These are phyloP conservation scores for Synanceia verrucosa DNA, from an alignment of 2,797 vertebrate genomes.

Conservation along the genomic window DNA sequence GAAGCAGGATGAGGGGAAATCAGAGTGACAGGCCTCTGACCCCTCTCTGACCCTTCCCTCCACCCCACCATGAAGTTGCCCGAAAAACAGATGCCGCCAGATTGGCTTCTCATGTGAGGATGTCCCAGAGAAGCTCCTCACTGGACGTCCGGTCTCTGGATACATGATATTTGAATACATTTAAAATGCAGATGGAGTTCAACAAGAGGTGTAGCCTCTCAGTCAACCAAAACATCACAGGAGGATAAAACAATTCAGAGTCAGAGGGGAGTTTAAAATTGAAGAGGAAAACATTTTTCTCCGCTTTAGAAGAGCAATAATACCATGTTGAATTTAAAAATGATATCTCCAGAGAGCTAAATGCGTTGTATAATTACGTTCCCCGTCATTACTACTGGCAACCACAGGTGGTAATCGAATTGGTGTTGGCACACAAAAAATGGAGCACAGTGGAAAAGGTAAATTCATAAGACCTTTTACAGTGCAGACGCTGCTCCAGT, in stretches of 20 bases:
- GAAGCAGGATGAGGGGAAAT: slow-evolving; percentile 39
- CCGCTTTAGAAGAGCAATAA: slow-evolving; percentile 29
- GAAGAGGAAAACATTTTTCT: slow-evolving; percentile 29
- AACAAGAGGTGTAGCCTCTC: slow-evolving; percentile 10
- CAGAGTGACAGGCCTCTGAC: slow-evolving; percentile 53
- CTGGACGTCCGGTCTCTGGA: slow-evolving; percentile 1
- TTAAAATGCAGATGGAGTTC: slow-evolving; percentile 27
- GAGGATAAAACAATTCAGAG: slow-evolving; percentile 9
- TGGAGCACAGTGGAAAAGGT: slow-evolving; percentile 64
- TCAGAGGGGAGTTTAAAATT: slow-evolving; percentile 25
- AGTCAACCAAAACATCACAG: slow-evolving; percentile 32
- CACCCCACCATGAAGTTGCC: slow-evolving; percentile 11
- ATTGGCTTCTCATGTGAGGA: slow-evolving; percentile 21
- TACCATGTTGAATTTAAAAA: slow-evolving; percentile 37
- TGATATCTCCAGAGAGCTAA: slow-evolving; percentile 37
- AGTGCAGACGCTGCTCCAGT: slow-evolving; percentile 59
- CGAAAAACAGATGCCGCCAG: slow-evolving; percentile 60
- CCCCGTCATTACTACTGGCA: slow-evolving; percentile 71
- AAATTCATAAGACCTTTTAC: slow-evolving; percentile 63
- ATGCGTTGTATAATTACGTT: slow-evolving; percentile 57
- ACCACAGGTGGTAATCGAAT: slow-evolving; percentile 67
- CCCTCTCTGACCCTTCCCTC: slow-evolving; percentile 46
- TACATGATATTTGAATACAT: slow-evolving; percentile 21
- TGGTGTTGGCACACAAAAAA: slow-evolving; percentile 47
- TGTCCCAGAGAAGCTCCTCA: slow-evolving; percentile 7